Evolutionary conservation across 1,140 invertebrate species (phyloP).

Genomic region (Battus philenor): DNA sequence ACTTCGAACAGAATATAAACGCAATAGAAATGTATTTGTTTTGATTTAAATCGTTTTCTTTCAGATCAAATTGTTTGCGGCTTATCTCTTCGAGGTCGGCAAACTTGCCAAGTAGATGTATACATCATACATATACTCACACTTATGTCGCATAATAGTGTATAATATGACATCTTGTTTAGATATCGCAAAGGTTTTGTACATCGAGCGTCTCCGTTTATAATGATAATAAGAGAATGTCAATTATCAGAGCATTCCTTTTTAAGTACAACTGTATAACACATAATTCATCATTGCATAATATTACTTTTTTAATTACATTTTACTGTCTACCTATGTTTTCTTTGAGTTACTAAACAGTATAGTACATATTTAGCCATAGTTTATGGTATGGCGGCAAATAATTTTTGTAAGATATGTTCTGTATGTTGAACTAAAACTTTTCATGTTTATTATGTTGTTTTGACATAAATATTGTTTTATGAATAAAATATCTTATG

Average conservation of each 20-base stretch:
- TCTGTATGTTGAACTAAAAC: conserved; percentile 18
- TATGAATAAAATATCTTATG: conserved; percentile 6
- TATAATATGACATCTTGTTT: not conserved
- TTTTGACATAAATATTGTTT: conserved; percentile 7
- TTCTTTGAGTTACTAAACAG: conserved; percentile 10
- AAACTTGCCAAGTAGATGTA: conserved; percentile 67
- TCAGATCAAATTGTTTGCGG: conserved; percentile 90
- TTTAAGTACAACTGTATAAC: conserved; percentile 2
- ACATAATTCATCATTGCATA: conserved; percentile 9
- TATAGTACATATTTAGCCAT: conserved; percentile 14
- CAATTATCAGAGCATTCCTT: conserved; percentile 10
- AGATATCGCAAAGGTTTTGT: too few species aligned
- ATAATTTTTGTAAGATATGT: conserved; percentile 7
- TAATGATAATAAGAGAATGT: not conserved
- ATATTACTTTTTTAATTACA: too few species aligned
- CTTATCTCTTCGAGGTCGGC: conserved; percentile 89
- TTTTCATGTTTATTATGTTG: conserved; percentile 18
- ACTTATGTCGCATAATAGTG: not conserved
- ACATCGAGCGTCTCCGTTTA: too few species aligned
- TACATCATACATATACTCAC: not conserved
- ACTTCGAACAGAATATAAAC: too few species aligned
- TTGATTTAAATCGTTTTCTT: conserved; percentile 54
- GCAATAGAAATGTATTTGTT: conserved; percentile 11
- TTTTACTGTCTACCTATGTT: conserved; percentile 5
- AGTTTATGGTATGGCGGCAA: too few species aligned